Conservation (phyloP, 35 echinoderm and acorn worm genomes). For the Apostichopus japonicus region DNA sequence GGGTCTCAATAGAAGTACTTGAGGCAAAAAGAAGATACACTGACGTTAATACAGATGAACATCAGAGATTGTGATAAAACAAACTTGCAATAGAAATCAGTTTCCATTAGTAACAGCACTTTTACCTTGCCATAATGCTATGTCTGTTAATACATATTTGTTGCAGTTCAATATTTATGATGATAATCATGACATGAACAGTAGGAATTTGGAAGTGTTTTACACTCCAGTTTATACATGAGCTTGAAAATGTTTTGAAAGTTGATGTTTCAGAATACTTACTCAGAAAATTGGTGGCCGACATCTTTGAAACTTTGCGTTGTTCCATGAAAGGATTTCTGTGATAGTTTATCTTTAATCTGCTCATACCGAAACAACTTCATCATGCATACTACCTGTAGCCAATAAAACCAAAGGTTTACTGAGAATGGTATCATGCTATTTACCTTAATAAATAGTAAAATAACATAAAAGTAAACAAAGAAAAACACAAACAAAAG, state of each 20-base stretch:
- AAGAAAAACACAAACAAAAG: no score
- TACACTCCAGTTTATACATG: no score
- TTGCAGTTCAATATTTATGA: no score
- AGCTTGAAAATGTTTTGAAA: no score
- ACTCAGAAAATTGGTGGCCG: slow-evolving; percentile 11
- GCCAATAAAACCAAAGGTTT: neutral
- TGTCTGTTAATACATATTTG: no score
- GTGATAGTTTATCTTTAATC: slow-evolving; percentile 29
- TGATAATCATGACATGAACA: no score
- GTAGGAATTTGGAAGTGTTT: no score
- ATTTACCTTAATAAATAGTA: no score
- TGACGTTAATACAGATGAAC: neutral
- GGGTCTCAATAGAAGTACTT: slow-evolving; percentile 4
- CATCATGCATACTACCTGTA: neutral
- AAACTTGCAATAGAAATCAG: neutral
- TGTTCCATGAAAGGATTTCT: slow-evolving; percentile 27
- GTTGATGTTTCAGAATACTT: neutral
- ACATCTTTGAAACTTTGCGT: slow-evolving; percentile 22
- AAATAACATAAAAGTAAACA: no score
- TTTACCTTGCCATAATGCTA: no score
- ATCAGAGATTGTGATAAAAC: neutral
- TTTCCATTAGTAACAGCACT: no score
- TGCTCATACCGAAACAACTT: slow-evolving; percentile 40
- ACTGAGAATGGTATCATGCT: no score
- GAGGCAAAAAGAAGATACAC: neutral